Evolutionary conservation across 2,888 invertebrate species (phyloP).

Genomic region (Drosophila tanythrix): DNA sequence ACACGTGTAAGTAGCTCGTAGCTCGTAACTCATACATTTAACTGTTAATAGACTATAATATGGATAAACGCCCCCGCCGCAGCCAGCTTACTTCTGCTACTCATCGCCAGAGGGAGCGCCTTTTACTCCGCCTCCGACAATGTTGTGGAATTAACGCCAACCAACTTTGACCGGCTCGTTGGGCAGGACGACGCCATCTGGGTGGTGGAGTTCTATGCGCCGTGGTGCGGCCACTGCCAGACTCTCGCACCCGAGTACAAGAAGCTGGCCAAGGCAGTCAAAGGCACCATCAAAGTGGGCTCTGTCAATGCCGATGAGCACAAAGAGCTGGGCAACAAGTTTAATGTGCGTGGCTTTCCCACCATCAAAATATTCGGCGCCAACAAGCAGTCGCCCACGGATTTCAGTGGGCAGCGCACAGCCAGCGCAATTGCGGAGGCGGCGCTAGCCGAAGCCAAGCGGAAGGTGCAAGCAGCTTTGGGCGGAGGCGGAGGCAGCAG

Average conservation of each 20-base stretch:
- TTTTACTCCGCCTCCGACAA: constrained; percentile 90
- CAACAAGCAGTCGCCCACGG: constrained; percentile 92
- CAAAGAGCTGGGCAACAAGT: constrained; percentile 91
- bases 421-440: constrained; percentile 95
- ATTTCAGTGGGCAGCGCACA: constrained; percentile 93
- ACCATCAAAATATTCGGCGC: constrained; percentile 97
- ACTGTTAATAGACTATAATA: neutral
- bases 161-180: constrained; percentile 94
- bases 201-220: constrained; percentile 95
- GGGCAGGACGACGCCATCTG: constrained; percentile 94
- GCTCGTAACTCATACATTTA: neutral
- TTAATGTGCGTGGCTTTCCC: constrained; percentile 95
- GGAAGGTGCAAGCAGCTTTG: constrained; percentile 89
- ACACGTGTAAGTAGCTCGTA: constrained; percentile 39
- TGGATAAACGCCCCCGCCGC: constrained; percentile 6
- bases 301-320: constrained; percentile 97
- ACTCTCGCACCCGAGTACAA: constrained; percentile 96
- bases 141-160: constrained; percentile 93
- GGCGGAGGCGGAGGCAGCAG: constrained; percentile 86
- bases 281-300: constrained; percentile 97
- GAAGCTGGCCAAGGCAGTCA: constrained; percentile 96
- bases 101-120: constrained; percentile 61
- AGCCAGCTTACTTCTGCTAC: constrained; percentile 62
- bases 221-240: constrained; percentile 98
- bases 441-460: constrained; percentile 91